Percentiles rank a stretch among this genome's conserved stretches.
These are phyloP conservation scores for Lampris megalopsis DNA, from an alignment of 2,113 vertebrate genomes.

Conservation along the genomic window DNA sequence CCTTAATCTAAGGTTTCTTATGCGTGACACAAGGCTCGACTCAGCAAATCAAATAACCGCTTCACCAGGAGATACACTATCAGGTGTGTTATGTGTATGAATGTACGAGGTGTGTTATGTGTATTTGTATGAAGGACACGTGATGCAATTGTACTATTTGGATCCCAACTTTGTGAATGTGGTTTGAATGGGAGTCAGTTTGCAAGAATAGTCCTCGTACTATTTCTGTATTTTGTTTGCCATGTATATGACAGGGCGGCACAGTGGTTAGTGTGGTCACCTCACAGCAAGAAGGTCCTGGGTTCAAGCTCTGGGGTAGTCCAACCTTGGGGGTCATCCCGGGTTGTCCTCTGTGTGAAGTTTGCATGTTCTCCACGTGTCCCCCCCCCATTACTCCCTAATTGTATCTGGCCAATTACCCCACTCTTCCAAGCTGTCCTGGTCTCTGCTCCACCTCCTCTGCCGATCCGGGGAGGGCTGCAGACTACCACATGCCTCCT, in stretches of 20 bases:
- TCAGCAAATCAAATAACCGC: slow-evolving; percentile 17
- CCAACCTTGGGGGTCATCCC: too few species aligned
- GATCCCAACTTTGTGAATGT: not conserved
- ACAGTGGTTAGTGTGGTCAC: too few species aligned
- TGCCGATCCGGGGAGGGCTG: too few species aligned
- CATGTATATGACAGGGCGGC: not conserved
- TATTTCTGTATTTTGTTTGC: not conserved
- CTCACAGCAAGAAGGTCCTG: too few species aligned
- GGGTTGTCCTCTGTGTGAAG: too few species aligned
- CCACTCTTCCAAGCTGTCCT: too few species aligned
- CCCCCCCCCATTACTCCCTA: too few species aligned
- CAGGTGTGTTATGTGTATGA: slow-evolving; percentile 24
- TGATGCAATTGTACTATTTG: not conserved
- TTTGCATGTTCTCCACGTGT: too few species aligned
- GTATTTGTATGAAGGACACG: slow-evolving; percentile 1
- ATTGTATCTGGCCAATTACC: too few species aligned
- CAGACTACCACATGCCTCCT: too few species aligned
- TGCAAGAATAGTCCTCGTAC: not conserved
- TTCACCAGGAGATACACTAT: slow-evolving; percentile 30
- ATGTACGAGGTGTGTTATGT: slow-evolving; percentile 18
- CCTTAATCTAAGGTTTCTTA: slow-evolving; percentile 44
- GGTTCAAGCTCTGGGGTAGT: too few species aligned
- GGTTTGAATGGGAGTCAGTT: not conserved
- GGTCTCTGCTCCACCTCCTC: too few species aligned
- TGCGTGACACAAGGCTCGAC: slow-evolving; percentile 33